Evolutionary conservation across 2,113 vertebrate genomes (phyloP), one percentile per base, ranked within the genome.

Genomic region (Poeciliopsis turrubarensis): DNA sequence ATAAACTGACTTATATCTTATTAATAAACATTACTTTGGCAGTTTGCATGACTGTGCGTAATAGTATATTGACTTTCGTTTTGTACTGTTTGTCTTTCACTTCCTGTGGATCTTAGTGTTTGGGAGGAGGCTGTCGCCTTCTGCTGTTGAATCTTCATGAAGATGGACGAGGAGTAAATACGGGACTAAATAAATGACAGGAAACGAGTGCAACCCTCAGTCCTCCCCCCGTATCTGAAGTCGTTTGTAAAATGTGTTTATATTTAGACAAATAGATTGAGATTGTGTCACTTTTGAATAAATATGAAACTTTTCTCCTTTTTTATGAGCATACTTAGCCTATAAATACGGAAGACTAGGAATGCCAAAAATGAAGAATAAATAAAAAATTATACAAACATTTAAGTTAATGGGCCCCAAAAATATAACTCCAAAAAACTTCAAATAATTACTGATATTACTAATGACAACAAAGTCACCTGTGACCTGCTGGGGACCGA

Each of bases 21-120:
- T 72, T 68, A 80, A 57, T 73, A 64, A 71, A 34, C 31, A 25
- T 79, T 73, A 34, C 12, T 75, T 29, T 67, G 19, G 39, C 37
- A 13, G 14, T 60, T 60, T 70, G 27, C 37, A 44, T 76, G 67
- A 73, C 31, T 26, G n/a, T 37, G 1, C 41, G 19, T 70, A 47
- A 51, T 64, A 13, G 11, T 41, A 27, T 47, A 57, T 73, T 51
- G 60, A 73, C 19, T 64, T 51, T 47, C 34, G 26, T 32, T 30
- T 57, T 17, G 29, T 22, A 10, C 5, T n/a, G 10, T 70, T 22
- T 13, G 31, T 30, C 30, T 64, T 51, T 25, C 4, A 22, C 32
- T 27, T 29, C 22, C 17, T 27, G 3, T 62, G 37, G 17, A 27
- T 79, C 60, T 72, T 19, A 39, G 17, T 1, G 4, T 27, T 69